Conservation (phyloP, 2,113 vertebrate species). For the Cygnus buccinator region DNA sequence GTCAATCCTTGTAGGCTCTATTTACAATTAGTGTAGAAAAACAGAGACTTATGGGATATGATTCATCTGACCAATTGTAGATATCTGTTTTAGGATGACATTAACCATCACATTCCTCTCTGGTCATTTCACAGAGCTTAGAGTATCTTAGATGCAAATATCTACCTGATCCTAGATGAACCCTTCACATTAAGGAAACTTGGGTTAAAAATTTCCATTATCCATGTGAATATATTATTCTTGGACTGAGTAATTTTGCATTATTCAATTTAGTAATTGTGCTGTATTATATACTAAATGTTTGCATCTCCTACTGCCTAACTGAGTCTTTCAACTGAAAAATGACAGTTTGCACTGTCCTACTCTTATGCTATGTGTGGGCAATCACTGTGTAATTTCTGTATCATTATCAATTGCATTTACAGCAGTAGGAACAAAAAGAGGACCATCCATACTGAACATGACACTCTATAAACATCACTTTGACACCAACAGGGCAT, state of each 20-base stretch:
- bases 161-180: not conserved
- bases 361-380: not conserved
- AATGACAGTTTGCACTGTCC: not conserved
- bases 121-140: not conserved
- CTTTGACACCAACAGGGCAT: not conserved
- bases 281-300: not conserved
- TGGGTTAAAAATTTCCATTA: not conserved
- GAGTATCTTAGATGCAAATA: not conserved
- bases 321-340: not conserved
- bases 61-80: not conserved
- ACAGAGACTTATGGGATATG: not conserved
- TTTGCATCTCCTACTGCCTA: not conserved
- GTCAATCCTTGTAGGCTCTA: not conserved
- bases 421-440: not conserved
- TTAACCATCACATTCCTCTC: not conserved
- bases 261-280: not conserved
- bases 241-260: not conserved
- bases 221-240: not conserved
- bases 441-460: not conserved
- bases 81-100: not conserved
- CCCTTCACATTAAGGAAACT: not conserved
- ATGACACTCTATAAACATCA: not conserved
- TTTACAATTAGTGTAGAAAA: not conserved
- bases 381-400: not conserved
- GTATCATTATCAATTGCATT: not conserved